Base-by-base conservation (phyloP, 2,888 invertebrate species). In the Lithophane ornitopus region DNA sequence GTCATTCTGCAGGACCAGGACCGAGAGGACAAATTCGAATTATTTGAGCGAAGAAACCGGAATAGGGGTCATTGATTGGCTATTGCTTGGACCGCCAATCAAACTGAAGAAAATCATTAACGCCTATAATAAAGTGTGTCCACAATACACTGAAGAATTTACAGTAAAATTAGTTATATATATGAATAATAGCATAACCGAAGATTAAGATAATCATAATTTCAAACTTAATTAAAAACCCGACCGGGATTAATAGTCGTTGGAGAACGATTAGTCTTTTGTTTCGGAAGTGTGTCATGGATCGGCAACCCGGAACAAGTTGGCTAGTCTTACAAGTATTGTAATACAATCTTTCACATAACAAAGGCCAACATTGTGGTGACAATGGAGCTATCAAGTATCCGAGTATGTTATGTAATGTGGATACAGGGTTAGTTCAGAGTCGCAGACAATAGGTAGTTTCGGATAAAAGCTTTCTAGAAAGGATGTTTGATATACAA, bases 301-400 rank as follows among this genome's bases (percentile, higher is more conserved):
- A 82, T 72, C 74, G 74, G 68, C 78, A 85, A 82, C 77, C 77
- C 86, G 87, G 86, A 88, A 85, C 86, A 78, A 61, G 39, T 14
- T 72, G 46, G 66, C 66, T 86, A 82, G 80, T 67, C 76, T 82
- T 73, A 80, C 86, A 85, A 85, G 78, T 84, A 87, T 78, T 84
- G 93, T 91, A 93, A 93, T 88, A 84, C 81, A 88, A 93, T 92
- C 89, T 85, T 82, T 74, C 66, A 78, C 76, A 82, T 68, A 70
- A 89, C 89, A 90, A 92, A 92, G 92, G 90, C 88, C 90, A 84
- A 82, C 84, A 82, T 84, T 92, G 93, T 87, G 93, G 92, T 90
- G 89, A 92, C 92, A 89, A 89, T 89, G 80, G 75, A 75, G 74
- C 73, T 90, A 91, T 92, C 92, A 81, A 82, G 82, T 93, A 85